Evolutionary conservation across 1,140 invertebrate species (phyloP).

Genomic region (Nasonia giraulti): DNA sequence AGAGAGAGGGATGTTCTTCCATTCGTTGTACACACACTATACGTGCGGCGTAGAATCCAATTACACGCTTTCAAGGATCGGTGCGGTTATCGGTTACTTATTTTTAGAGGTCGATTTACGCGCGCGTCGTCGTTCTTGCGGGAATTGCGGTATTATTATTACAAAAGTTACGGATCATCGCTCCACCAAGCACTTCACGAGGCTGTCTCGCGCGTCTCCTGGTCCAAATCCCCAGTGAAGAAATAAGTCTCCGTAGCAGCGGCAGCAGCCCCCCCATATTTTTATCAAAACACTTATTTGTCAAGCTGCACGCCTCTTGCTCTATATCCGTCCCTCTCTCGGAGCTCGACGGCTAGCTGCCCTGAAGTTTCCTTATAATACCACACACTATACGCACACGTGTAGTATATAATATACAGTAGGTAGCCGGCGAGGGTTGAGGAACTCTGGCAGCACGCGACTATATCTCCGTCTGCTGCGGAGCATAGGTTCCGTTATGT

Average conservation of each 20-base stretch:
- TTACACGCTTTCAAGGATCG: not conserved
- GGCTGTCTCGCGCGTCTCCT: not conserved
- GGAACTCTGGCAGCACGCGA: conserved; percentile 14
- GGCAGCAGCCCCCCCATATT: not conserved
- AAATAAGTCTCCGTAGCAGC: not conserved
- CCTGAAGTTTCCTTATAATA: not conserved
- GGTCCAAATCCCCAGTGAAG: not conserved
- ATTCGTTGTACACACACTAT: too few relatives aligned
- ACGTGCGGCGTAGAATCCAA: not conserved
- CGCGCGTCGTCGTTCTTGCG: not conserved
- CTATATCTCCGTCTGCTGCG: not conserved
- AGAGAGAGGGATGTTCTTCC: too few relatives aligned
- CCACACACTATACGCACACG: too few relatives aligned
- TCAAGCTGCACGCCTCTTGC: not conserved
- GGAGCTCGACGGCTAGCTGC: not conserved
- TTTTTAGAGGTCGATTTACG: not conserved
- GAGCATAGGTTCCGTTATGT: not conserved
- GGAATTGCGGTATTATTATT: too few relatives aligned
- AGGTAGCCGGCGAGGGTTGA: not conserved
- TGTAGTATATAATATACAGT: too few relatives aligned
- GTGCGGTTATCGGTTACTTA: not conserved
- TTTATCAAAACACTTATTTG: conserved; percentile 29
- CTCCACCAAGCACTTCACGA: not conserved
- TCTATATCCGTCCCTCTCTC: not conserved
- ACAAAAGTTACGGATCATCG: not conserved